Base-by-base conservation (phyloP, 2,888 invertebrate species). In the Mycalesis mineus region DNA sequence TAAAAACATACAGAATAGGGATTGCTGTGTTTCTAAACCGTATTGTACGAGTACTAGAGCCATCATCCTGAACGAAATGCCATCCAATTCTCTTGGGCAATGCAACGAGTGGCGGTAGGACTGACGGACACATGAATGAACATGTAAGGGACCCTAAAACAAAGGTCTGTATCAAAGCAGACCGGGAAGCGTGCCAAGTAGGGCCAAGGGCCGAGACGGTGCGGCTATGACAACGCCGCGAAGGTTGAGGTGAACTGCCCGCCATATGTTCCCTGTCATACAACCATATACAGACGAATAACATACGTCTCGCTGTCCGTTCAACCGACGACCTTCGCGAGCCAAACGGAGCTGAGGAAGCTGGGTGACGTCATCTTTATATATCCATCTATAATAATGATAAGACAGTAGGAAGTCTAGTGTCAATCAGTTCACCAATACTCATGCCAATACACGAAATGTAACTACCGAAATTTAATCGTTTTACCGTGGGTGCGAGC, bases 211-310 rank as follows among this genome's bases (percentile, higher is more conserved):
- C 55, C 55, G 57, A 14, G 15, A 7, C 22, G 14, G 57, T 51
- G 58, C 54, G 55, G 59, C 56, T 60, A 56, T 55, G 63, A 65
- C 67, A 71, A 68, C 71, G 67, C 60, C 57, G 57, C 57, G 75
- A 82, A 80, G 84, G 84, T 78, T 79, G 79, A 80, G 86, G 85
- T 67, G 56, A 77, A 66, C 79, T 28, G 62, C 79, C 83, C 41
- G 64, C 81, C 85, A 83, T 83, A 78, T 85, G 86, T 75, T 73
- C 50, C 36, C 37, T n/a, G 14, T 14, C 31, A 44, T 48, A 33
- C 11, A 44, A 28, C 60, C 60, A 55, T 58, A 49, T 62, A 57
- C 22, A 17, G 61, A n/a, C 44, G 29, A n/a, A n/a, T 13, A 22
- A 13, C 54, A 55, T 55, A 51, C 57, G 50, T 58, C 57, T 58